Percentiles rank a stretch among this genome's conserved stretches.
Conservation (phyloP, 2,888 invertebrate genomes). For the Orchestes rusci region DNA sequence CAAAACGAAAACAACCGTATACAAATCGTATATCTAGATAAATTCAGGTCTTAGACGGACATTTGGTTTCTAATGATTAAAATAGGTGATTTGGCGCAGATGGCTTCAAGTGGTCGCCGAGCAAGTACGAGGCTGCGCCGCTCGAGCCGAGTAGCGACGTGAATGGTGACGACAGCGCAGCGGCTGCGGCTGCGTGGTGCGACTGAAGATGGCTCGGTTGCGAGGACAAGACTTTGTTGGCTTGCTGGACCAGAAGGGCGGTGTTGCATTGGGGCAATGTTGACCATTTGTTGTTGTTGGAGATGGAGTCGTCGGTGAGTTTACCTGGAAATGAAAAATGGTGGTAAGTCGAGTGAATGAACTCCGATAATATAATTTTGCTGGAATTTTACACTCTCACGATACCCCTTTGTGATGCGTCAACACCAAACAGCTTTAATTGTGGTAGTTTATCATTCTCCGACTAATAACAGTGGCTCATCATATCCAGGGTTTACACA, state of each 20-base stretch:
- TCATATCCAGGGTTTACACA: too few species aligned
- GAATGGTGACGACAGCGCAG: constrained; percentile 53
- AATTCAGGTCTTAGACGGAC: constrained; percentile 29
- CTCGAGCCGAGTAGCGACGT: constrained; percentile 52
- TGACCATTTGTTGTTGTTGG: constrained; percentile 47
- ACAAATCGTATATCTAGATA: constrained; percentile 33
- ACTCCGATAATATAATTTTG: too few species aligned
- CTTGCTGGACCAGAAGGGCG: constrained; percentile 44
- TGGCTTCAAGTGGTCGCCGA: constrained; percentile 56
- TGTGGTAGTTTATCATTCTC: too few species aligned
- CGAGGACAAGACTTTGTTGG: constrained; percentile 45
- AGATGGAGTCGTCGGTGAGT: constrained; percentile 39
- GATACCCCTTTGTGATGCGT: too few species aligned
- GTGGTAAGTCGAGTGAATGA: too few species aligned
- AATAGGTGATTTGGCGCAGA: constrained; percentile 57
- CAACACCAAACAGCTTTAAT: too few species aligned
- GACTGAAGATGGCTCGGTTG: constrained; percentile 47
- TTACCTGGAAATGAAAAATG: constrained; percentile 40
- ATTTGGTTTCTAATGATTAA: constrained; percentile 40
- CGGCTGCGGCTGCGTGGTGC: constrained; percentile 56
- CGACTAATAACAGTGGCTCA: too few species aligned
- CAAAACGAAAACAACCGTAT: constrained; percentile 34
- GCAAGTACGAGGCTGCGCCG: constrained; percentile 51
- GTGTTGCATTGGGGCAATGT: constrained; percentile 46
- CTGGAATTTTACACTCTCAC: too few species aligned